phyloP scores from a whole-genome alignment of 2,113 vertebrate genomes.

The Myotis lucifugus region DNA sequence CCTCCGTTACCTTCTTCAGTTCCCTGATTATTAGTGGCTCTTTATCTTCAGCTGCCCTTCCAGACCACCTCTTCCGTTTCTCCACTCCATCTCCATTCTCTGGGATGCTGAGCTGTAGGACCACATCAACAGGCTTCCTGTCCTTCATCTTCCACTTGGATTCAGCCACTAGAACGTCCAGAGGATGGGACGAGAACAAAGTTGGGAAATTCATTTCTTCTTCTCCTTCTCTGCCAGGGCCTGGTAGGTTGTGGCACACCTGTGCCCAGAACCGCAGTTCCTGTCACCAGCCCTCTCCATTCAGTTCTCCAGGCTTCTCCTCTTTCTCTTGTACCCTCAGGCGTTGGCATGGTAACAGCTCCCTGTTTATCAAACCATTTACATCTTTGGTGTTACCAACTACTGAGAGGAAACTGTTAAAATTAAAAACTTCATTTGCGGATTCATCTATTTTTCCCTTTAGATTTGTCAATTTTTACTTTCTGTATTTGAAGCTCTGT shows the following conservation, averaged over 20 bases:
- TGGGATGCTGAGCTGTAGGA: neutral
- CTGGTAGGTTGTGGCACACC: neutral
- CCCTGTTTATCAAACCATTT: neutral
- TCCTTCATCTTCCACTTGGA: neutral
- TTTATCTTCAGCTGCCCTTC: neutral
- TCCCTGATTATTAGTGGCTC: neutral
- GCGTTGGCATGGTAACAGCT: neutral
- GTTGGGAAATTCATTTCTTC: neutral
- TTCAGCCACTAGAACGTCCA: neutral
- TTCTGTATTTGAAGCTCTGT: neutral
- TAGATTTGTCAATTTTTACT: neutral
- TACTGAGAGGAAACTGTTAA: neutral
- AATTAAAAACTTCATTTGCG: neutral
- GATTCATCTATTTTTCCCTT: neutral
- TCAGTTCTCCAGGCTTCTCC: neutral
- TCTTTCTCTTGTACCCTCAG: neutral
- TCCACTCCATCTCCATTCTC: neutral
- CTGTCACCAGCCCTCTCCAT: neutral
- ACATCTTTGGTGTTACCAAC: neutral
- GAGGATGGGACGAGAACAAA: neutral
- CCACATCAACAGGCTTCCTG: neutral
- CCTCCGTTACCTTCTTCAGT: neutral
- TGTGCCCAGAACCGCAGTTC: neutral
- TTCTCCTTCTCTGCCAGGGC: neutral
- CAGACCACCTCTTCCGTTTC: neutral